phyloP scores from a whole-genome alignment of 2,797 vertebrate species.

The Falco columbarius region DNA sequence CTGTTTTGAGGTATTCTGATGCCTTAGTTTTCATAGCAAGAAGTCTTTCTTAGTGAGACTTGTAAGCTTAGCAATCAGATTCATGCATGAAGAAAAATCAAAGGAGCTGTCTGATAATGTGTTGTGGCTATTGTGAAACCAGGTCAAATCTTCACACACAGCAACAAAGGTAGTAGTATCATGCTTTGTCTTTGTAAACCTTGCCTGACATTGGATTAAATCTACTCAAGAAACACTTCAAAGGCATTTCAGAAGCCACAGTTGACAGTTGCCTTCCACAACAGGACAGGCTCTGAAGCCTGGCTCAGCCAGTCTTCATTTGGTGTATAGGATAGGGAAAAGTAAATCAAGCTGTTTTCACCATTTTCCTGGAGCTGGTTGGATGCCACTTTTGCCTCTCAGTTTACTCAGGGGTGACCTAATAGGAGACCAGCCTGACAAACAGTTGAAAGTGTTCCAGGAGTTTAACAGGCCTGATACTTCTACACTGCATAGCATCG shows the following conservation, averaged over 20 bases:
- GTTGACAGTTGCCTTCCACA: neutral
- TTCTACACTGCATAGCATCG: neutral
- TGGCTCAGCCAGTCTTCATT: neutral
- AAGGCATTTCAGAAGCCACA: neutral
- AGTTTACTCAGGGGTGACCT: neutral
- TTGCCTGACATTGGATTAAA: neutral
- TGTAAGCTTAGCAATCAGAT: neutral
- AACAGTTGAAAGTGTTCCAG: neutral
- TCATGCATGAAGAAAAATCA: neutral
- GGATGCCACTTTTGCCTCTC: neutral
- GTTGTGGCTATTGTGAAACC: neutral
- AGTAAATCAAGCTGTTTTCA: neutral
- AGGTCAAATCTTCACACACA: neutral
- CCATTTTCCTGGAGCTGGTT: neutral
- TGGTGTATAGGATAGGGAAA: neutral
- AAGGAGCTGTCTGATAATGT: neutral
- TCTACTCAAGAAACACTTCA: neutral
- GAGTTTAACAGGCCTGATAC: neutral
- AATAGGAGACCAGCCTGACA: neutral
- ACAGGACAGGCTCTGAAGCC: neutral
- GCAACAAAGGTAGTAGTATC: neutral
- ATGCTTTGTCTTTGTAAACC: neutral
- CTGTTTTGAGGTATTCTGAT: neutral
- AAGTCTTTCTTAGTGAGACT: neutral
- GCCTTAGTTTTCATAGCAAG: neutral